Base-by-base conservation (phyloP, 1,140 invertebrate genomes). In the Mactra quadrangularis region DNA sequence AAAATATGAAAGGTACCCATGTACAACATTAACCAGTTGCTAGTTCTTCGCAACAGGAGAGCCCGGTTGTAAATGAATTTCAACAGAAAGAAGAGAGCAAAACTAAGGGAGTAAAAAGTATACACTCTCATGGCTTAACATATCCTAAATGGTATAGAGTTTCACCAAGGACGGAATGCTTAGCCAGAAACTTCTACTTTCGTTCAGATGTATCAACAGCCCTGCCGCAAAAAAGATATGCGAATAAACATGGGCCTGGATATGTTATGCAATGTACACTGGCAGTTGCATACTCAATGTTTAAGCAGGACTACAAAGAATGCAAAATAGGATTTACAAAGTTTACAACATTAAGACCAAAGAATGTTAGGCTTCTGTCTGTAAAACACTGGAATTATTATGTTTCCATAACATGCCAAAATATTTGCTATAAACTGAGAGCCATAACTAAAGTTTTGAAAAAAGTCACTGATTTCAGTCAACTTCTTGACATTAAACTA, bases 221-320 rank as follows among this genome's bases (percentile, higher is more conserved):
- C 0, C 52, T 74, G 27, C 70, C 70, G 13, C 47, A 55, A 25
- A 74, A 38, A 41, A 29, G 70, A 33, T 74, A 74, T 41, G 70
- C 70, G 4, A 74, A 53, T 13, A 81, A 71, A 41, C 15, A 57
- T 4, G 78, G 78, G n/a, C 59, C 78, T 25, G 78, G 64, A 19
- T 81, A 71, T 71, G 64, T 62, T 0, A 71, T 81, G 66, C 78
- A 81, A 64, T 22, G 25, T 4, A 45, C 64, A 11, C 53, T 79
- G 15, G 25, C 7, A 47, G 35, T n/a, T 47, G 78, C 78, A 22
- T 50, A 27, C 45, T 25, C 41, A 47, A 47, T 50, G 47, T 70
- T 25, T 50, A 64, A 64, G 33, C 29, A 38, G 33, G 60, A 38
- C 29, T 38, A 64, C 60, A 64, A 35, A 45, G 60, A 25, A 52